Evolutionary conservation across 2,113 vertebrate genomes (phyloP).

Genomic region (Bothrops jararaca): DNA sequence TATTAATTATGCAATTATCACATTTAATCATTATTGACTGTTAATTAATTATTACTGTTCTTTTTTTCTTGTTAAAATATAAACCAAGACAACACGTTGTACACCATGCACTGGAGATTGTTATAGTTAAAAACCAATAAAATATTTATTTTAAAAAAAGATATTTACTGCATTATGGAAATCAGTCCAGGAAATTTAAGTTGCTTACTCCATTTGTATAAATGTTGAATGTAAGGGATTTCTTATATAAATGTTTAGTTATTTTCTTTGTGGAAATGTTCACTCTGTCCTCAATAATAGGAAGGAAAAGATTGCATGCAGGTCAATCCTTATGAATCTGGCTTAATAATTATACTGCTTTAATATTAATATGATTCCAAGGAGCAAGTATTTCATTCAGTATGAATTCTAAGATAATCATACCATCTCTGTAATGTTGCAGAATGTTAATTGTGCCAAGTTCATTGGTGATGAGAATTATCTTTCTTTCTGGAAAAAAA

Average conservation of each 20-base stretch:
- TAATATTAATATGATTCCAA: slow-evolving; percentile 62
- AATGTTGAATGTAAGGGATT: slow-evolving; percentile 8
- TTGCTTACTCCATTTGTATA: not conserved
- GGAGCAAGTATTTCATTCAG: slow-evolving; percentile 61
- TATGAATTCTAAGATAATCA: slow-evolving; percentile 53
- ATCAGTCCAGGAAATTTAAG: not conserved
- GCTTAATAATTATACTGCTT: slow-evolving; percentile 65
- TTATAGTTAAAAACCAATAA: no score
- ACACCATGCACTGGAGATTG: no score
- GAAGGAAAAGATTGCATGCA: not conserved
- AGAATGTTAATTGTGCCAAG: slow-evolving; percentile 59
- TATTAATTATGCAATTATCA: no score
- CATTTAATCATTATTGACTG: no score
- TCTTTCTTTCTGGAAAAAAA: slow-evolving; percentile 47
- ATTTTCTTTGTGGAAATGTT: not conserved
- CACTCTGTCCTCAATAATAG: not conserved
- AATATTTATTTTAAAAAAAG: no score
- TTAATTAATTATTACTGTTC: no score
- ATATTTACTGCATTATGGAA: not conserved
- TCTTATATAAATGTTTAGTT: not conserved
- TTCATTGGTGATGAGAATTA: slow-evolving; percentile 62
- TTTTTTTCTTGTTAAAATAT: no score
- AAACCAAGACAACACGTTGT: no score
- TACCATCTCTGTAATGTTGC: slow-evolving; percentile 47
- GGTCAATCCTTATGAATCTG: slow-evolving; percentile 38